These are phyloP conservation scores for Cacatua alba DNA, from an alignment of 2,113 vertebrate species.

Conservation along the genomic window DNA sequence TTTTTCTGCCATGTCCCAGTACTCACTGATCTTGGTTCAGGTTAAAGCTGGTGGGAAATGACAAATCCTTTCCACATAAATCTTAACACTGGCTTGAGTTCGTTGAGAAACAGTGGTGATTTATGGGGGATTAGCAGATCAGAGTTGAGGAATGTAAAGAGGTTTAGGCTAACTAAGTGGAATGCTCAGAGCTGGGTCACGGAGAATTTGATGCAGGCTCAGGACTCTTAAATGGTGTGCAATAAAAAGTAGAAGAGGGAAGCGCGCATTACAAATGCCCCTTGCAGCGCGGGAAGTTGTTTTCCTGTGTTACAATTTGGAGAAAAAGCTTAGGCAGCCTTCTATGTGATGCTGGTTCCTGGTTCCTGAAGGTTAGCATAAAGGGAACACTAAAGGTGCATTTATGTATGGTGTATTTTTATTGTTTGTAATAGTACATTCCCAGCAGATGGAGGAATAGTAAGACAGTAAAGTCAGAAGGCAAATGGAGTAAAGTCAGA, in stretches of 20 bases:
- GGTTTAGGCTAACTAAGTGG: slow-evolving; percentile 66
- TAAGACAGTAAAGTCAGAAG: neutral
- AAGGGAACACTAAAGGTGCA: neutral
- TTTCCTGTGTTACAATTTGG: neutral
- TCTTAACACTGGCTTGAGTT: slow-evolving; percentile 38
- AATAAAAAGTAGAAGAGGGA: slow-evolving; percentile 12
- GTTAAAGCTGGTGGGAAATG: slow-evolving; percentile 71
- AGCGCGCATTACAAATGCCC: neutral
- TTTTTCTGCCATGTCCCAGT: neutral
- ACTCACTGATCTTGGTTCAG: neutral
- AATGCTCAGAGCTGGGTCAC: slow-evolving; percentile 54
- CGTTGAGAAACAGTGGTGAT: slow-evolving; percentile 55
- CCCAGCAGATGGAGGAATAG: neutral
- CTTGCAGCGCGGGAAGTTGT: neutral
- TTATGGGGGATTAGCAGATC: slow-evolving; percentile 72
- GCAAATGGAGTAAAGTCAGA: neutral
- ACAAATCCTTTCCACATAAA: slow-evolving; percentile 69
- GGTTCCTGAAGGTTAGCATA: neutral
- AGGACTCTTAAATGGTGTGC: neutral
- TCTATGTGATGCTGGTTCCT: neutral
- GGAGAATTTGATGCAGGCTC: slow-evolving; percentile 39
- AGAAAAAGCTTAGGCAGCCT: neutral
- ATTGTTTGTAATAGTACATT: neutral
- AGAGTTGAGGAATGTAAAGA: slow-evolving; percentile 74
- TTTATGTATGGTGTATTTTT: neutral